Evolutionary conservation across 2,888 invertebrate species (phyloP), one percentile per base, ranked within the genome.

Genomic region (Calephelis perditalis): DNA sequence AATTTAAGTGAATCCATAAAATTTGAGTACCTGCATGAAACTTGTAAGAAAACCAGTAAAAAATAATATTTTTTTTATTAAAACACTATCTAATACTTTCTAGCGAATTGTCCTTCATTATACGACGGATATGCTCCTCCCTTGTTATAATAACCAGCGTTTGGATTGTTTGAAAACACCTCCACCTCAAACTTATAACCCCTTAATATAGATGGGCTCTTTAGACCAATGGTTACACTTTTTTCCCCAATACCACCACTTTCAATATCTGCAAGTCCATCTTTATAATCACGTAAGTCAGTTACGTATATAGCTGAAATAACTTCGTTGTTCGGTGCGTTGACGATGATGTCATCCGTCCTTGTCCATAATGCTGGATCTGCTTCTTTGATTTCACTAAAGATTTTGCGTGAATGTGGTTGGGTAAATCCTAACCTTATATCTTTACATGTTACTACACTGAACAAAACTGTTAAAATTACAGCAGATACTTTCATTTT

Each of bases 181-280:
- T 87, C 84, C 9, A 90, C 72, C 63, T 74, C 68, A 62, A 89
- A 89, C 58, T 75, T 84, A 62, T 86, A 88, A 0, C 88, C 89
- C 65, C 86, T 73, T 6, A 90, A 67, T 36, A 86, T 73, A 0
- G 78, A 71, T 0, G 88, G 87, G 64, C 87, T 88, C 47, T 82
- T 82, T 55, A 90, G 56, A 0, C 68, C 77, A 5, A 89, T 72
- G 0, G 83, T 84, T 1, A 88, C 88, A 71, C 72, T 79, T 12
- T 77, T 81, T 3, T 68, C 71, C 0, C 86, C 88, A 26, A 88
- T 63, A 0, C 88, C 88, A 0, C 89, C 89, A 52, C 74, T 81
- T 58, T 79, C 75, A 0, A 90, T 77, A 9, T 63, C 75, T 0
- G 82, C 81, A 59, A 84, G 81, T 0, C 86, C 88, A 62, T 79